Evolutionary conservation across 1,140 invertebrate species (phyloP).

Genomic region (Arion vulgaris): DNA sequence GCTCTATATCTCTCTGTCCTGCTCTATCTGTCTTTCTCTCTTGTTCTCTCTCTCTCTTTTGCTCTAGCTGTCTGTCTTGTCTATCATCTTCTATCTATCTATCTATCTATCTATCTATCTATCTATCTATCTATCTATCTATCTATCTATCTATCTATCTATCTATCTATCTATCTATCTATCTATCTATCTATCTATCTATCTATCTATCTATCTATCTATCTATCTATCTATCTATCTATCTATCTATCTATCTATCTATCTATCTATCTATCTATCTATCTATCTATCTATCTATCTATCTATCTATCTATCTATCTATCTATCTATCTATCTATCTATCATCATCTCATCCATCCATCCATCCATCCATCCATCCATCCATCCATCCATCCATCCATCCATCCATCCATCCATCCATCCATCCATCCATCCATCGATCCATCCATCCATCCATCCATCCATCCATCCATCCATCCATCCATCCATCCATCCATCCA

Average conservation of each 20-base stretch:
- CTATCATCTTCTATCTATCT: neutral
- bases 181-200: constrained; percentile 9
- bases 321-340: neutral
- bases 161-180: constrained; percentile 4
- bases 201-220: constrained; percentile 5
- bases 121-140: neutral
- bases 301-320: neutral
- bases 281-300: neutral
- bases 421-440: neutral
- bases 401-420: neutral
- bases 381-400: neutral
- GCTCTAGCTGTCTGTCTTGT: neutral
- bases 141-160: neutral
- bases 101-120: neutral
- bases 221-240: neutral
- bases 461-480: neutral
- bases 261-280: neutral
- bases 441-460: neutral
- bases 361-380: neutral
- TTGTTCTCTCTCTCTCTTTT: no score
- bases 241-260: neutral
- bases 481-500: no score
- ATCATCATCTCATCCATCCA: neutral
- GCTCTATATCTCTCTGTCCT: no score
- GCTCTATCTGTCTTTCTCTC: no score